Evolutionary conservation across 2,113 vertebrate genomes (phyloP), one percentile per base, ranked within the genome.

Genomic region (Rhipidura dahli): DNA sequence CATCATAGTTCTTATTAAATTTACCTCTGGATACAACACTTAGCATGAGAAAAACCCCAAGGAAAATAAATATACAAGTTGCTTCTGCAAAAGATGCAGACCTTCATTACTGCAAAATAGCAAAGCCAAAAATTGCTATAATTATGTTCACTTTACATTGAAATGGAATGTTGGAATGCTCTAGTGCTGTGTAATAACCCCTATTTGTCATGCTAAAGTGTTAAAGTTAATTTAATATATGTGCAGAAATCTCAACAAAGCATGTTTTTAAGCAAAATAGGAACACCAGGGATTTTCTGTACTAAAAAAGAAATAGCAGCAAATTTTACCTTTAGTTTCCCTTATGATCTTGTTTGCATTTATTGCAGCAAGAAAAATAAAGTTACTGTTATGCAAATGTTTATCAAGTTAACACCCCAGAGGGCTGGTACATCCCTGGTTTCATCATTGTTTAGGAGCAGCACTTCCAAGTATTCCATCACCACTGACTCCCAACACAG

Each of bases 401-500:
- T 96, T 96, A 91, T 80, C 78, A 81, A 30, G 24, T 60, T 84
- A 71, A 80, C 14, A 15, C 91, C 11, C 27, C 45, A 45, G 94
- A 70, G 94, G 85, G 33, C 69, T 30, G 73, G 59, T 70, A 59
- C n/a, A 35, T 87, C 94, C 94, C 88, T 68, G 13, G 61, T 92
- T 93, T 88, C 87, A 76, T 97, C 93, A 75, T 89, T 96, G 89
- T 97, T 97, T 95, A 97, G 96, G 90, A 96, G 51, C 65, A 96
- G 78, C 80, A 42, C 54, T 81, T 88, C 30, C 94, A 91, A 91
- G 73, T 79, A 80, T 57, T 95, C 79, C 65, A 47, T 95, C 95
- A 78, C 56, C 80, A 73, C 73, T 69, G 70, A 50, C 23, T 82
- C 69, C 89, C 39, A 83, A 87, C 92, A 94, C 87, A 87, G 20